Percentiles rank a stretch among this genome's conserved stretches.
These are phyloP conservation scores for Chrysocyon brachyurus DNA, from an alignment of 2,797 vertebrate genomes.

Conservation along the genomic window DNA sequence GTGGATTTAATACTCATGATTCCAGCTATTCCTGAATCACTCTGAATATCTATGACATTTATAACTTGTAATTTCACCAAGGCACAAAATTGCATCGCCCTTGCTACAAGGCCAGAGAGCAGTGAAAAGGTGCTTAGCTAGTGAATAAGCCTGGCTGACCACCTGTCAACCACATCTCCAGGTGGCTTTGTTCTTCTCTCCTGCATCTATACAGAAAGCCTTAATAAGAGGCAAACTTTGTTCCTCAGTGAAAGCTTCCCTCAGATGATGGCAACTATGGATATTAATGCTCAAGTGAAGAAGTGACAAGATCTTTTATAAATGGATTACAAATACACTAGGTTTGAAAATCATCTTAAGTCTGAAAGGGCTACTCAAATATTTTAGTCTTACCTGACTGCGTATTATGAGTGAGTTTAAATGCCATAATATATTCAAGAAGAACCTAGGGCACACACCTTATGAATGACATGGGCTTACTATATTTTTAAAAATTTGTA, in stretches of 20 bases:
- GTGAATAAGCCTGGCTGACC: conserved; percentile 49
- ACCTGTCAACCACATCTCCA: conserved; percentile 9
- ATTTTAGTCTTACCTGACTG: conserved; percentile 36
- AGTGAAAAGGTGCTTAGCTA: background rate
- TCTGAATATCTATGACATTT: background rate
- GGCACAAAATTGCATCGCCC: background rate
- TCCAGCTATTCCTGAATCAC: conserved; percentile 45
- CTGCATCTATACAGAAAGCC: conserved; percentile 11
- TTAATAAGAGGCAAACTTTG: conserved; percentile 3
- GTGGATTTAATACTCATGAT: conserved; percentile 13
- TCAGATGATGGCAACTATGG: background rate
- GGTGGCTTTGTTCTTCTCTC: conserved; percentile 44
- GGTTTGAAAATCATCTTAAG: conserved; percentile 41
- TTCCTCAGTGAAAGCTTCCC: background rate
- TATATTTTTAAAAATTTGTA: background rate
- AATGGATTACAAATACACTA: conserved; percentile 22
- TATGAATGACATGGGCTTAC: background rate
- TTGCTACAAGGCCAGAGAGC: conserved; percentile 23
- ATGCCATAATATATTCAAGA: background rate
- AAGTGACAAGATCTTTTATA: background rate
- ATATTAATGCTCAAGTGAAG: background rate
- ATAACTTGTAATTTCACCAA: conserved; percentile 43
- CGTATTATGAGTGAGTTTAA: conserved; percentile 35
- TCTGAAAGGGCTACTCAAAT: conserved; percentile 34
- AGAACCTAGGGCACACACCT: background rate